Conservation (phyloP, 2,888 invertebrate genomes). For the Euplexia lucipara region DNA sequence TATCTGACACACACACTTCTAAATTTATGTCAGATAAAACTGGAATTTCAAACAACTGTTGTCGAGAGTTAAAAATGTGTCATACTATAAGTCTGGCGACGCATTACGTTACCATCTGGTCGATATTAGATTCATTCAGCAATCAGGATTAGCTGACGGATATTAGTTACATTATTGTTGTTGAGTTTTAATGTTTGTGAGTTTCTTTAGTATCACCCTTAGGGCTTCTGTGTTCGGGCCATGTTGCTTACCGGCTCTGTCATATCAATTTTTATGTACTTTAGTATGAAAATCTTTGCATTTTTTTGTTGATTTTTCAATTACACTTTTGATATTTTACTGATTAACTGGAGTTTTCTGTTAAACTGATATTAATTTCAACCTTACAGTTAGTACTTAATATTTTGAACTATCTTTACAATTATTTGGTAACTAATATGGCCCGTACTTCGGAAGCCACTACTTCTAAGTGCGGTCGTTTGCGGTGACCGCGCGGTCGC, state of each 20-base stretch:
- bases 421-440: slow-evolving; percentile 69
- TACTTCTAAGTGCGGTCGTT: slow-evolving; percentile 50
- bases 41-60: slow-evolving; percentile 15
- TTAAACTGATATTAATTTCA: slow-evolving; percentile 10
- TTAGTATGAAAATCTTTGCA: not conserved
- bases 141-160: slow-evolving; percentile 86
- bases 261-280: slow-evolving; percentile 46
- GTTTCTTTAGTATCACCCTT: slow-evolving; percentile 84
- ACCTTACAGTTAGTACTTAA: slow-evolving; percentile 20
- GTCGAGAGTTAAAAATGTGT: slow-evolving; percentile 62
- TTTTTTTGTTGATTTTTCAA: not conserved
- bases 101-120: slow-evolving; percentile 86
- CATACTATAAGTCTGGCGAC: slow-evolving; percentile 69
- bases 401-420: slow-evolving; percentile 49
- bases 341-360: not conserved
- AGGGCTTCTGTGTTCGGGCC: slow-evolving; percentile 78
- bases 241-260: slow-evolving; percentile 64
- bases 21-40: too few species aligned
- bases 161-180: slow-evolving; percentile 88
- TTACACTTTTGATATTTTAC: slow-evolving; percentile 9
- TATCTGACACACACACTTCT: slow-evolving; percentile 11
- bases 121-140: slow-evolving; percentile 89
- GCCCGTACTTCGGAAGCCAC: slow-evolving; percentile 74
- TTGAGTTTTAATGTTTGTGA: slow-evolving; percentile 83
- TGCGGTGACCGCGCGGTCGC: slow-evolving; percentile 30